These are phyloP conservation scores for Dolichomitus sp. DNA, from an alignment of 2,888 invertebrate species.

Conservation along the genomic window DNA sequence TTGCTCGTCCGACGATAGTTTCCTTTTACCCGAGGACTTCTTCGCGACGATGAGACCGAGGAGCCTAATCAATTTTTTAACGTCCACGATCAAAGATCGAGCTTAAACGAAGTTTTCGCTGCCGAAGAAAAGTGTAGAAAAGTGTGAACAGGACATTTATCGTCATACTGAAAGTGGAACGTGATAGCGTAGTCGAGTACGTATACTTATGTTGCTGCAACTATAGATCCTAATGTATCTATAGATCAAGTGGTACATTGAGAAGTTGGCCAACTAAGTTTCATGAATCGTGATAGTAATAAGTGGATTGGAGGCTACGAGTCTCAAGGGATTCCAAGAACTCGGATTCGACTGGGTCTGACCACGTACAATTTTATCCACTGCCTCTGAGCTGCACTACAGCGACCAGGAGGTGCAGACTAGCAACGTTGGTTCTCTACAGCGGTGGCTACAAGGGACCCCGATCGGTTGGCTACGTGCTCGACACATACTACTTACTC, in stretches of 20 bases:
- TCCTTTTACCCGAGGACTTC: conserved; percentile 39
- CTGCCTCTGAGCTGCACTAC: conserved; percentile 54
- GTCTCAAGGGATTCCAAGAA: conserved; percentile 34
- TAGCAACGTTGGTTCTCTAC: conserved; percentile 26
- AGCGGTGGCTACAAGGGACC: conserved; percentile 17
- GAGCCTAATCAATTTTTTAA: conserved; percentile 69
- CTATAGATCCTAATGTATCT: conserved; percentile 1
- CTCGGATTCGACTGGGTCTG: conserved; percentile 41
- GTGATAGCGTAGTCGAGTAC: background rate
- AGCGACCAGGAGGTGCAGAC: conserved; percentile 48
- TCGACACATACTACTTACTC: conserved; percentile 42
- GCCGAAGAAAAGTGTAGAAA: background rate
- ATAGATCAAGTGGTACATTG: background rate
- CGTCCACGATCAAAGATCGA: conserved; percentile 30
- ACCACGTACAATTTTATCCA: conserved; percentile 63
- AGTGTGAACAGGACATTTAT: conserved; percentile 26
- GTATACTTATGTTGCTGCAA: background rate
- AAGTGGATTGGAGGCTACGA: conserved; percentile 17
- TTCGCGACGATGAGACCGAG: conserved; percentile 29
- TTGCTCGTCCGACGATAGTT: conserved; percentile 54
- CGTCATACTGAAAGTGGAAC: conserved; percentile 7
- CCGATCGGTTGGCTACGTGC: conserved; percentile 56
- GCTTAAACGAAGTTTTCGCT: conserved; percentile 28
- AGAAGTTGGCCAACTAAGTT: conserved; percentile 17
- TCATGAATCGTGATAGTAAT: conserved; percentile 20